These are phyloP conservation scores for Cyrtonyx montezumae DNA, from an alignment of 2,113 vertebrate genomes.

Conservation along the genomic window DNA sequence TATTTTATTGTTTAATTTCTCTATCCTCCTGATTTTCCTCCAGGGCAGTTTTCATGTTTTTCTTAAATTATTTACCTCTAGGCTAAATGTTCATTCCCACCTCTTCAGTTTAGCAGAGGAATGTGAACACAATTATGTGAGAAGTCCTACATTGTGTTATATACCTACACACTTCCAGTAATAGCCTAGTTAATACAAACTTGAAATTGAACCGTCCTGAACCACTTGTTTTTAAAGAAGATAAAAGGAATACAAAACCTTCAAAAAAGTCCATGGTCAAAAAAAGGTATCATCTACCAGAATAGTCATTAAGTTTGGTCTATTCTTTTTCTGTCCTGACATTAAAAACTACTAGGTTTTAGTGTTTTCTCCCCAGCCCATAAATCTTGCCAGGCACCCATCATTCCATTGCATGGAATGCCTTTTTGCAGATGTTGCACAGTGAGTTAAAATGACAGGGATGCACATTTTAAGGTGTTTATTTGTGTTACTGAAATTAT, in stretches of 20 bases:
- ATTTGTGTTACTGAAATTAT: not conserved
- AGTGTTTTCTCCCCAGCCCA: not conserved
- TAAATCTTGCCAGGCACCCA: slow-evolving; percentile 35
- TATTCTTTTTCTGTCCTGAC: slow-evolving; percentile 1
- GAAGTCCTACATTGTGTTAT: not conserved
- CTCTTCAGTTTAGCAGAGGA: not conserved
- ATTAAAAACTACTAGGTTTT: slow-evolving; percentile 23
- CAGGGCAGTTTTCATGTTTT: not conserved
- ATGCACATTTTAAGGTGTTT: not conserved
- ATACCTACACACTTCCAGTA: not conserved
- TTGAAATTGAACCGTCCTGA: not conserved
- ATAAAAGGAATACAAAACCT: not conserved
- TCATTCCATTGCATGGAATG: slow-evolving; percentile 17
- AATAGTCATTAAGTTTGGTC: not conserved
- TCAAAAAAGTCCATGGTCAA: not conserved
- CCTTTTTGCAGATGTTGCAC: not conserved
- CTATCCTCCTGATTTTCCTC: not conserved
- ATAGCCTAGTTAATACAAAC: not conserved
- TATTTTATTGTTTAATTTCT: not conserved
- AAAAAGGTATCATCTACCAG: not conserved
- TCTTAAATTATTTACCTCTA: not conserved
- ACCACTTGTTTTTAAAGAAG: not conserved
- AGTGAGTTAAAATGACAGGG: slow-evolving; percentile 31
- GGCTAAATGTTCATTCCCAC: not conserved
- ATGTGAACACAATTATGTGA: not conserved